These are phyloP conservation scores for Anagrus nilaparvatae DNA, from an alignment of 1,140 invertebrate genomes.

Conservation along the genomic window DNA sequence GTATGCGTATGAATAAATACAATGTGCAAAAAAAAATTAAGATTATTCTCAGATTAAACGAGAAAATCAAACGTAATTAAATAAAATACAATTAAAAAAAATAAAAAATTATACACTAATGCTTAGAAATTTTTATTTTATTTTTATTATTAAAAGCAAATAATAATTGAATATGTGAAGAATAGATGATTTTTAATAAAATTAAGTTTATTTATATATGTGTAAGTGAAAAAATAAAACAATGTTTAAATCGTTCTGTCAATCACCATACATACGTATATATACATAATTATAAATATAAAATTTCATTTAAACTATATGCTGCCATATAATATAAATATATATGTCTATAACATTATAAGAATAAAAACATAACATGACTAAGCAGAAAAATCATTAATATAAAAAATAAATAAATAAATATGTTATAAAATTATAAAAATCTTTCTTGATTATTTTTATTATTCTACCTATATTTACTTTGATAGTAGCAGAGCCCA, in stretches of 20 bases:
- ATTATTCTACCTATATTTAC: no score
- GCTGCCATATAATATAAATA: slow-evolving; percentile 44
- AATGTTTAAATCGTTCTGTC: slow-evolving; percentile 30
- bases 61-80: no score
- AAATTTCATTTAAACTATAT: slow-evolving; percentile 39
- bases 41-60: no score
- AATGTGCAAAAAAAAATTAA: no score
- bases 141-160: no score
- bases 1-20: no score
- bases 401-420: slow-evolving; percentile 8
- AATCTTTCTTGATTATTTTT: no score
- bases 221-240: slow-evolving; percentile 16
- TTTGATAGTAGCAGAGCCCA: no score
- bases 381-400: slow-evolving; percentile 22
- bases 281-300: slow-evolving; percentile 29
- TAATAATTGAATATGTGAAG: no score
- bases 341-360: slow-evolving; percentile 42
- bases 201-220: slow-evolving; percentile 14
- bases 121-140: no score
- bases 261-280: slow-evolving; percentile 23
- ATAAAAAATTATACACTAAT: no score
- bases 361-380: slow-evolving; percentile 37
- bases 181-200: slow-evolving; percentile 20
- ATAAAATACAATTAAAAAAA: no score
- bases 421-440: slow-evolving; percentile 19